phyloP scores from a whole-genome alignment of 2,113 vertebrate species.

The Mugil cephalus region DNA sequence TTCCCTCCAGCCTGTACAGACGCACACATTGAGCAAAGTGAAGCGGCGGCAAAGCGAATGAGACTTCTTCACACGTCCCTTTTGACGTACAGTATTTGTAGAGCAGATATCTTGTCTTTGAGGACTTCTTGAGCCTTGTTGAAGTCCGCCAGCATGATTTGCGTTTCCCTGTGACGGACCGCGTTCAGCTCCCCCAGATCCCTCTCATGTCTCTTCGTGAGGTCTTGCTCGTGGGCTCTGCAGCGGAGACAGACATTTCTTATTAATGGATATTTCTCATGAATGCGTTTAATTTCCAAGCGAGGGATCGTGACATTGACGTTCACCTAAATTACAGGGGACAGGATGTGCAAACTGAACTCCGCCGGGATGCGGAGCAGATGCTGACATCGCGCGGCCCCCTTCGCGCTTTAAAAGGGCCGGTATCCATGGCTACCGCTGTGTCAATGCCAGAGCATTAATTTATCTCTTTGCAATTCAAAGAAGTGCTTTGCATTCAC shows the following conservation, averaged over 20 bases:
- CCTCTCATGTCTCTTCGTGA: constrained; percentile 93
- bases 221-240: constrained; percentile 97
- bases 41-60: not conserved
- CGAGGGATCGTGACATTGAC: not conserved
- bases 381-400: not conserved
- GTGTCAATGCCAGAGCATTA: constrained; percentile 3
- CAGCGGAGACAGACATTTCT: constrained; percentile 2
- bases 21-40: not conserved
- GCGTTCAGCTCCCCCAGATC: constrained; percentile 91
- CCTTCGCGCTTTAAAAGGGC: not conserved
- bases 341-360: constrained; percentile 14
- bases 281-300: constrained; percentile 17
- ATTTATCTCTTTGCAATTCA: constrained; percentile 14
- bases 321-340: constrained; percentile 37
- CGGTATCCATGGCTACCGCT: constrained; percentile 25
- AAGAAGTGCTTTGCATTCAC: no score
- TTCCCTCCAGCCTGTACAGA: constrained; percentile 91
- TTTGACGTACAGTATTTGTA: constrained; percentile 95
- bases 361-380: constrained; percentile 16
- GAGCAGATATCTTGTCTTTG: constrained; percentile 97
- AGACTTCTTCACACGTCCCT: not conserved
- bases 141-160: constrained; percentile 96
- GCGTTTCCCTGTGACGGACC: constrained; percentile 92
- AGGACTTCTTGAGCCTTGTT: constrained; percentile 98
- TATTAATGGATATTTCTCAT: no score